Evolutionary conservation across 2,797 vertebrate genomes (phyloP).

Genomic region (Nyctalus aviator): DNA sequence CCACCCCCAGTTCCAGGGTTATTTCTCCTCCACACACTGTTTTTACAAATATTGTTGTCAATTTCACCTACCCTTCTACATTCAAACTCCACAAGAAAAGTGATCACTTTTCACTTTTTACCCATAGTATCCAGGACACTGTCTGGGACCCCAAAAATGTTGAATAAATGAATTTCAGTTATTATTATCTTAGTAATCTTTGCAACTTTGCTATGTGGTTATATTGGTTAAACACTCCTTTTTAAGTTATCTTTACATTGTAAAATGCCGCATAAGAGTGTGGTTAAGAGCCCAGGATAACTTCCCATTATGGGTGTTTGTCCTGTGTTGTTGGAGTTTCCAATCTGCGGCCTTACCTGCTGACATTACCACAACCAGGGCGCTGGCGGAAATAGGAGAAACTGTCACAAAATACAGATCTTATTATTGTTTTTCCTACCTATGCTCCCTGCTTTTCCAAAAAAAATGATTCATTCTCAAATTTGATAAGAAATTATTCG

Average conservation of each 20-base stretch:
- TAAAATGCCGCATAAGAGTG: not conserved
- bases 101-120: not conserved
- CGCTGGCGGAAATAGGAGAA: not conserved
- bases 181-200: constrained; percentile 20
- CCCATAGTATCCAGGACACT: not conserved
- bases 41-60: not conserved
- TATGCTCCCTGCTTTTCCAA: not conserved
- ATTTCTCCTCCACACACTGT: not conserved
- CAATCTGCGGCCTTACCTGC: not conserved
- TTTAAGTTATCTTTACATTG: constrained; percentile 6
- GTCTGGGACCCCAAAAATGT: not conserved
- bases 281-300: not conserved
- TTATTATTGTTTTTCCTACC: not conserved
- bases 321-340: not conserved
- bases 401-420: not conserved
- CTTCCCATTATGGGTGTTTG: not conserved
- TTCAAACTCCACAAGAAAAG: not conserved
- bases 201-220: not conserved
- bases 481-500: not conserved
- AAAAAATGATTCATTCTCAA: not conserved
- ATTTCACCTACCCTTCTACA: not conserved
- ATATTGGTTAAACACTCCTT: not conserved
- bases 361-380: not conserved
- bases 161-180: constrained; percentile 1
- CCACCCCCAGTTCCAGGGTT: not conserved